Base-by-base conservation (phyloP, 2,888 invertebrate genomes). In the Archaeoteleia sp. region DNA sequence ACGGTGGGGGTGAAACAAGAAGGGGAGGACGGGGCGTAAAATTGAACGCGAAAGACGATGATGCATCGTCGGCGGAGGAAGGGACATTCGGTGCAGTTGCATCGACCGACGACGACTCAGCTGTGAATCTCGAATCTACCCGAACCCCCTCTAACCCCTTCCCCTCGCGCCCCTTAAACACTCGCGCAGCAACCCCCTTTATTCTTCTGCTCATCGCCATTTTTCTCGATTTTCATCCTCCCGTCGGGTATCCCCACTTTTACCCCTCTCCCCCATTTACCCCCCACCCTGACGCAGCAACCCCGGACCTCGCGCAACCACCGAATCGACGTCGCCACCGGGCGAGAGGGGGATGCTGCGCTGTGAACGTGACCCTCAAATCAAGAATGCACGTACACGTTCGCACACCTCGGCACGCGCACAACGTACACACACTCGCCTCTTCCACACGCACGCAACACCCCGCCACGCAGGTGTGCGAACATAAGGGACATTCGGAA, bases 341-440 rank as follows among this genome's bases (percentile, higher is more conserved):
- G 49, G 55, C 74, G 75, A 74, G 79, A 82, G 55, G 74, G 75
- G 75, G 80, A 82, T 79, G 78, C 81, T 78, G 82, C 76, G 78
- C 78, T 81, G 78, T 84, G 84, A 85, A 85, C 84, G 84, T 85
- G 84, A 85, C 84, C 84, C 84, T 84, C 84, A 84, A 84, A 84
- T 82, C 80, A 78, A 69, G 75, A 72, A 72, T 77, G 72, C 76
- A 75, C 74, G 65, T 74, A 72, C 74, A 75, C 74, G 49, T 32
- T 27, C 32, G 10, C 13, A 10, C 27, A 30, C 43, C 49, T 12
- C 20, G 20, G 3, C 20, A 5, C 5, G 20, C 25, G 23, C 61
- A 39, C 42, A 25, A 14, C 10, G 12, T 20, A 35, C 53, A 13
- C 51, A 13, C 37, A 30, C 23, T 13, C 46, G 25, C 30, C 43